phyloP scores from a whole-genome alignment of 2,797 vertebrate species.

The Myotis findleyi region DNA sequence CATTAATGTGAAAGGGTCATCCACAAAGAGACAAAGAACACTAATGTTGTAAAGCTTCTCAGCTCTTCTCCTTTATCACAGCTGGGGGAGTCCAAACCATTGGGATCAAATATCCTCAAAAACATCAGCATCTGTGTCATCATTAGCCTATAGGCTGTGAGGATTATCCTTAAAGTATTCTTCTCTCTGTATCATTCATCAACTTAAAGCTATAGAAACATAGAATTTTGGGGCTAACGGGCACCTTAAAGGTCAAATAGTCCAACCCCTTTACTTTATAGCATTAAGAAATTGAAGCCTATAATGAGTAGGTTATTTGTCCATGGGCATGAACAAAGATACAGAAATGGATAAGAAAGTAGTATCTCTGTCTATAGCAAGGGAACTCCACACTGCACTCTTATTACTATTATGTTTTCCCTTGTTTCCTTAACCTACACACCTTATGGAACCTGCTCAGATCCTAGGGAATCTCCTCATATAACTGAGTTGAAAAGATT shows the following conservation, averaged over 20 bases:
- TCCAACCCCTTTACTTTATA: constrained; percentile 75
- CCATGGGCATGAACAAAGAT: background rate
- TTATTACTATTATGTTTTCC: background rate
- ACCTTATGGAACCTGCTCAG: background rate
- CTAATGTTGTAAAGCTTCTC: constrained; percentile 75
- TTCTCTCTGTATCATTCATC: constrained; percentile 64
- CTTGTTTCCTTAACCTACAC: background rate
- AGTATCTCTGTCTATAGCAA: constrained; percentile 5
- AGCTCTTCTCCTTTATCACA: constrained; percentile 78
- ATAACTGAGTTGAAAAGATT: background rate
- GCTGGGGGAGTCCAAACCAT: constrained; percentile 70
- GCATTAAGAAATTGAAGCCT: constrained; percentile 57
- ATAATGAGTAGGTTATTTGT: constrained; percentile 66
- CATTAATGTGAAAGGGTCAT: constrained; percentile 82
- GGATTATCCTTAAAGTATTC: constrained; percentile 75
- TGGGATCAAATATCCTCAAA: constrained; percentile 80
- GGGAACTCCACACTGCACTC: background rate
- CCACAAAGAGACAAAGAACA: constrained; percentile 83
- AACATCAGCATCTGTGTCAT: constrained; percentile 77
- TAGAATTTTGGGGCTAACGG: constrained; percentile 54
- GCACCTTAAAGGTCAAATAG: constrained; percentile 60
- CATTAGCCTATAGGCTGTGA: constrained; percentile 66
- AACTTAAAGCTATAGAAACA: constrained; percentile 56
- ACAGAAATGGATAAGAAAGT: constrained; percentile 19
- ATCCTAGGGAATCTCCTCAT: background rate